These are phyloP conservation scores for Tyrannus savana DNA, from an alignment of 2,113 vertebrate species.

Conservation along the genomic window DNA sequence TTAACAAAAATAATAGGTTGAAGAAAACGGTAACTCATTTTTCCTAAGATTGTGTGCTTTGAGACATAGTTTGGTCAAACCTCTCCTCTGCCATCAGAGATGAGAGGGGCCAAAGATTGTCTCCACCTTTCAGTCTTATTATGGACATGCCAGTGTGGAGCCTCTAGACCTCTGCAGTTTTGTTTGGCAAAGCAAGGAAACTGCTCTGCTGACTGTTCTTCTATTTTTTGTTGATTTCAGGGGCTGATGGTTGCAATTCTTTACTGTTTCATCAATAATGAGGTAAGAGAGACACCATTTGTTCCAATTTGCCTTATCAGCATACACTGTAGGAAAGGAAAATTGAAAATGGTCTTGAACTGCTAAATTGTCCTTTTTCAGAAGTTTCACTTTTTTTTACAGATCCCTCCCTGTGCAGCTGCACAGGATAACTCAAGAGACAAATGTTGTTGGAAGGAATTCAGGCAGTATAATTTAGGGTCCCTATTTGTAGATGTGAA, in stretches of 20 bases:
- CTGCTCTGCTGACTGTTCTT: conserved; percentile 3
- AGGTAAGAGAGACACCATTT: conserved; percentile 76
- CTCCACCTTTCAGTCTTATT: neutral
- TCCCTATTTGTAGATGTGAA: neutral
- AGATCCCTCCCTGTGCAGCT: neutral
- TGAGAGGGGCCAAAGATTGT: neutral
- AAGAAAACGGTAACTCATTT: neutral
- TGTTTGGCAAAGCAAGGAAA: neutral
- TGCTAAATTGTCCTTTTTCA: neutral
- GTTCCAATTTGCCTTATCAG: conserved; percentile 7
- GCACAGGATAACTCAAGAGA: neutral
- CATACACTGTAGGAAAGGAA: neutral
- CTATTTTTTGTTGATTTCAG: conserved; percentile 62
- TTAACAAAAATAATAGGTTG: neutral
- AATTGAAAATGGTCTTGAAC: conserved; percentile 19
- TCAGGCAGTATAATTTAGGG: neutral
- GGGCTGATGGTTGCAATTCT: conserved; percentile 87
- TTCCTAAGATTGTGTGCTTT: neutral
- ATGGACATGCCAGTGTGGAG: neutral
- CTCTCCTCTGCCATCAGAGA: neutral
- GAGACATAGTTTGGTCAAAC: neutral
- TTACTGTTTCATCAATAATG: conserved; percentile 90
- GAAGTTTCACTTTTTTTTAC: neutral
- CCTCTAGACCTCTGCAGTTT: neutral
- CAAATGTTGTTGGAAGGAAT: conserved; percentile 3